These are phyloP conservation scores for Coregonus suidteri DNA, from an alignment of 2,797 vertebrate genomes.

Conservation along the genomic window DNA sequence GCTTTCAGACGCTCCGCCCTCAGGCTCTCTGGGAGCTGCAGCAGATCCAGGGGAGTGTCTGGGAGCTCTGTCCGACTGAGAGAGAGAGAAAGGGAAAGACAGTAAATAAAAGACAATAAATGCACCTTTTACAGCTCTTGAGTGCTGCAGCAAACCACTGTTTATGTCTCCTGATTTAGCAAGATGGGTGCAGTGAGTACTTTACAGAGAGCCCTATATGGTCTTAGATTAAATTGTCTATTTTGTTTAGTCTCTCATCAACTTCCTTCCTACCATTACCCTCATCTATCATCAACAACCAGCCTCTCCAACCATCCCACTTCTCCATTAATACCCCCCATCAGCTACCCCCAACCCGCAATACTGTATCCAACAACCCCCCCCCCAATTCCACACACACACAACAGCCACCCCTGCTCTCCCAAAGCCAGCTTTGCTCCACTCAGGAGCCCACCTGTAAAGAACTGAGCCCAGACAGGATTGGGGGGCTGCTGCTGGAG, in stretches of 20 bases:
- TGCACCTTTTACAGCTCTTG: not conserved
- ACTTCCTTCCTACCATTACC: too few relatives aligned
- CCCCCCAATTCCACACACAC: conserved; percentile 19
- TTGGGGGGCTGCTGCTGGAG: conserved; percentile 66
- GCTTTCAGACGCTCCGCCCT: conserved; percentile 70
- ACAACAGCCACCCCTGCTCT: conserved; percentile 16
- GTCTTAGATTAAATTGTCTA: too few relatives aligned
- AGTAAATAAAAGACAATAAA: not conserved
- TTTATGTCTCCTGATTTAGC: not conserved
- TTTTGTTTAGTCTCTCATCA: too few relatives aligned
- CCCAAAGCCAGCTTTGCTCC: not conserved
- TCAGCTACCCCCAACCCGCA: not conserved
- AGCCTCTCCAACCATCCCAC: conserved; percentile 25
- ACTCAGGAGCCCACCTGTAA: conserved; percentile 67
- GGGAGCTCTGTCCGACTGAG: conserved; percentile 81
- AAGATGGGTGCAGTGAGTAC: not conserved
- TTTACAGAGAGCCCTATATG: conserved; percentile 25
- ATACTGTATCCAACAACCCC: not conserved
- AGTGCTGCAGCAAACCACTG: conserved; percentile 3
- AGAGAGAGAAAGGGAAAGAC: not conserved
- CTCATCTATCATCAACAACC: conserved; percentile 20
- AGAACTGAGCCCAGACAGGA: conserved; percentile 70
- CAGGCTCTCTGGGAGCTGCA: conserved; percentile 81
- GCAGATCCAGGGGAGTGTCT: conserved; percentile 83
- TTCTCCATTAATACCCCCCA: not conserved